Evolutionary conservation across 2,888 invertebrate species (phyloP).

Genomic region (Tachina grossa): DNA sequence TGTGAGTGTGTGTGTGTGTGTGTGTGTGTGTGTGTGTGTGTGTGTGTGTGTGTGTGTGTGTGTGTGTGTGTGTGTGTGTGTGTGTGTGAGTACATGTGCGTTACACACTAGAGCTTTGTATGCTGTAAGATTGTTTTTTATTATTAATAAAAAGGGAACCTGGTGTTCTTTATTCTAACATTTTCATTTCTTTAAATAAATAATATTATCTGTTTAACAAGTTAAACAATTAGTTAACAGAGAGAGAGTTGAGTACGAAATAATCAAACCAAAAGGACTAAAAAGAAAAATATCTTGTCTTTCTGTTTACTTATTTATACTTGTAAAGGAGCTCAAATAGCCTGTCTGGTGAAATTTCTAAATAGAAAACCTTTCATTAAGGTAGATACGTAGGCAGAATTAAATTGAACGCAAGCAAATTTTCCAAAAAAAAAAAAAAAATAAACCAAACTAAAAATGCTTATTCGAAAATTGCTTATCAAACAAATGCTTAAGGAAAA

Average conservation of each 20-base stretch:
- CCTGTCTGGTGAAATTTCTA: slow-evolving; percentile 4
- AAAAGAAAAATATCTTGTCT: slow-evolving; percentile 27
- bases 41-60: too few relatives aligned
- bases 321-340: slow-evolving; percentile 28
- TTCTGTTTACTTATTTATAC: slow-evolving; percentile 24
- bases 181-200: slow-evolving; percentile 55
- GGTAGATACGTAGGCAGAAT: neutral
- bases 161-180: slow-evolving; percentile 20
- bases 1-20: too few relatives aligned
- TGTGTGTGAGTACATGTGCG: too few relatives aligned
- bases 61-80: too few relatives aligned
- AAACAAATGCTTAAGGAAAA: too few relatives aligned
- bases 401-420: neutral
- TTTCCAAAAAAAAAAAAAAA: too few relatives aligned
- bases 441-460: too few relatives aligned
- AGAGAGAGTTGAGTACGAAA: slow-evolving; percentile 33
- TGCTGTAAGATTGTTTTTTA: neutral
- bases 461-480: too few relatives aligned
- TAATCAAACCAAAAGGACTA: slow-evolving; percentile 13
- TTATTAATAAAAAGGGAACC: neutral
- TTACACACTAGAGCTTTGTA: neutral
- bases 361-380: neutral
- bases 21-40: too few relatives aligned
- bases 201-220: slow-evolving; percentile 60
- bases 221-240: slow-evolving; percentile 63